Percentiles rank a stretch among this genome's conserved stretches.
phyloP scores from a whole-genome alignment of 2,888 invertebrate species.

The Cheilosia soror region DNA sequence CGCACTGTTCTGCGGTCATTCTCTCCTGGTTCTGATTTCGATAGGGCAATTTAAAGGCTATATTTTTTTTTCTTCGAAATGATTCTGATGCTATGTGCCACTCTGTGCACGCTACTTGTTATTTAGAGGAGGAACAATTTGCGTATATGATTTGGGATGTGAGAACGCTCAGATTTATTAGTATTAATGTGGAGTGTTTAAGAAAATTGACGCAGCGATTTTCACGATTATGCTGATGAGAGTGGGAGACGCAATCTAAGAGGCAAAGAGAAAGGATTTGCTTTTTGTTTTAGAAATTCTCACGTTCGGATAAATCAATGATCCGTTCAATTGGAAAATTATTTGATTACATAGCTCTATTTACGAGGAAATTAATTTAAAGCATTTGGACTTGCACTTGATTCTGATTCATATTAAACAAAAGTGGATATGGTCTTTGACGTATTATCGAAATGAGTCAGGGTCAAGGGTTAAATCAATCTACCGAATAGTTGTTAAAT shows the following conservation, averaged over 20 bases:
- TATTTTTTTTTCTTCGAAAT: constrained; percentile 42
- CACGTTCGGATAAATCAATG: constrained; percentile 64
- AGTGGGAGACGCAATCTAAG: constrained; percentile 18
- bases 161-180: constrained; percentile 67
- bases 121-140: constrained; percentile 48
- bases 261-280: neutral
- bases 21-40: constrained; percentile 49
- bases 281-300: constrained; percentile 48
- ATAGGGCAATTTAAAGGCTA: constrained; percentile 57
- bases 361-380: constrained; percentile 32
- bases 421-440: neutral
- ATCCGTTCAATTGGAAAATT: constrained; percentile 37
- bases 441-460: constrained; percentile 7
- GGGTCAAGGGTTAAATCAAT: neutral
- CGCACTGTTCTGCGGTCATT: constrained; percentile 43
- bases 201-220: constrained; percentile 62
- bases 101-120: constrained; percentile 62
- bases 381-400: constrained; percentile 9
- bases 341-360: neutral
- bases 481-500: neutral
- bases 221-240: constrained; percentile 15
- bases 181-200: constrained; percentile 65
- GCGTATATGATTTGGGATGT: constrained; percentile 60
- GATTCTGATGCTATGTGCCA: constrained; percentile 42
- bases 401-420: constrained; percentile 30